Evolutionary conservation across 2,797 vertebrate species (phyloP).

Genomic region (Potorous gilbertii): DNA sequence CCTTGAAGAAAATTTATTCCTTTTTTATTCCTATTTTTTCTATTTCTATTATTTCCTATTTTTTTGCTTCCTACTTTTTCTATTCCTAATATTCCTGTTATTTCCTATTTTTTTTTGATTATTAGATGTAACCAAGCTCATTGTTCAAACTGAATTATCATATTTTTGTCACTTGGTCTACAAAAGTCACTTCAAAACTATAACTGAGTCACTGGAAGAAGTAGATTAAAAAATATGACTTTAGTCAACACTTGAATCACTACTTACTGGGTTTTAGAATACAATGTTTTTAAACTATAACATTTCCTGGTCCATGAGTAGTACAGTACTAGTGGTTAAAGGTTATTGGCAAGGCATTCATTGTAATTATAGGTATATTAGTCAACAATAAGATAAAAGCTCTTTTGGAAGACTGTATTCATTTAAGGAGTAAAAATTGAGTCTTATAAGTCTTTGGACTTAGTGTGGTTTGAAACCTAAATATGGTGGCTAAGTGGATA

Average conservation of each 20-base stretch:
- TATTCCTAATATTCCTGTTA: too few relatives aligned
- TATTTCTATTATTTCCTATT: too few relatives aligned
- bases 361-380: too few relatives aligned
- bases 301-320: constrained; percentile 33
- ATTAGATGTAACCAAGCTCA: constrained; percentile 3
- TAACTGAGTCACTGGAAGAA: background rate
- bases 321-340: background rate
- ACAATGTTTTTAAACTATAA: background rate
- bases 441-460: background rate
- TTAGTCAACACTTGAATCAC: background rate
- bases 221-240: background rate
- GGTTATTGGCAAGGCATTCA: background rate
- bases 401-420: background rate
- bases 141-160: background rate
- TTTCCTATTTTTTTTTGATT: background rate
- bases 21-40: too few relatives aligned
- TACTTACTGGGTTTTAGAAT: background rate
- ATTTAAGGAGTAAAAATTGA: background rate
- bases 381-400: background rate
- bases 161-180: background rate
- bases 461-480: background rate
- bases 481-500: background rate
- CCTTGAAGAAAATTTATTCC: background rate
- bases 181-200: background rate
- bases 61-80: too few relatives aligned